These are phyloP conservation scores for Entomobrya proxima DNA, from an alignment of 2,888 invertebrate species.

Conservation along the genomic window DNA sequence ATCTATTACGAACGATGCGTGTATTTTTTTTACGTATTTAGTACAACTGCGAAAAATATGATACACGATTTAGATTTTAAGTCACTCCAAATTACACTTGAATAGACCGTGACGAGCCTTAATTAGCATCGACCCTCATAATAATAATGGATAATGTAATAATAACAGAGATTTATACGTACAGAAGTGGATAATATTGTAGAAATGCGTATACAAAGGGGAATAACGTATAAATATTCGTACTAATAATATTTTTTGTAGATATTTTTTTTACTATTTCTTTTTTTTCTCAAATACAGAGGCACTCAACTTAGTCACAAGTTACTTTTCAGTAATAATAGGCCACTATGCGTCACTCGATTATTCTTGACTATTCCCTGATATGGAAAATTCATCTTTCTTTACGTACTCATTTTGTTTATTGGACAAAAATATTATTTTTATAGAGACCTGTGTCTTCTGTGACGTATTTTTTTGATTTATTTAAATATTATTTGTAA, in stretches of 20 bases:
- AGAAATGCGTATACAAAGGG: not conserved
- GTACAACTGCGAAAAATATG: conserved; percentile 13
- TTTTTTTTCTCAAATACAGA: not conserved
- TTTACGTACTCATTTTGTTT: not conserved
- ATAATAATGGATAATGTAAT: no score
- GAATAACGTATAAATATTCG: not conserved
- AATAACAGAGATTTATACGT: not conserved
- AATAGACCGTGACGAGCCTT: conserved; percentile 36
- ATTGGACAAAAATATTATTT: not conserved
- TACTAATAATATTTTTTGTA: no score
- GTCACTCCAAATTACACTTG: conserved; percentile 14
- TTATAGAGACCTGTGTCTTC: no score
- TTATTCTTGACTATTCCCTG: conserved; percentile 14
- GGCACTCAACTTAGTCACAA: conserved; percentile 15
- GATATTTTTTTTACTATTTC: not conserved
- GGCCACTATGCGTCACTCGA: conserved; percentile 34
- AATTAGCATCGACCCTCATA: conserved; percentile 33
- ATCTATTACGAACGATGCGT: not conserved
- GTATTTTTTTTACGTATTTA: no score
- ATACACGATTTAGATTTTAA: not conserved
- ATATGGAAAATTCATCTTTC: conserved; percentile 19
- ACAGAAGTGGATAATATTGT: not conserved
- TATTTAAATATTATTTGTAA: not conserved
- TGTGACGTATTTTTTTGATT: not conserved
- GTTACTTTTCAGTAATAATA: not conserved